Conservation (phyloP, 2,888 invertebrate species). For the Leptarthrus brevirostris region DNA sequence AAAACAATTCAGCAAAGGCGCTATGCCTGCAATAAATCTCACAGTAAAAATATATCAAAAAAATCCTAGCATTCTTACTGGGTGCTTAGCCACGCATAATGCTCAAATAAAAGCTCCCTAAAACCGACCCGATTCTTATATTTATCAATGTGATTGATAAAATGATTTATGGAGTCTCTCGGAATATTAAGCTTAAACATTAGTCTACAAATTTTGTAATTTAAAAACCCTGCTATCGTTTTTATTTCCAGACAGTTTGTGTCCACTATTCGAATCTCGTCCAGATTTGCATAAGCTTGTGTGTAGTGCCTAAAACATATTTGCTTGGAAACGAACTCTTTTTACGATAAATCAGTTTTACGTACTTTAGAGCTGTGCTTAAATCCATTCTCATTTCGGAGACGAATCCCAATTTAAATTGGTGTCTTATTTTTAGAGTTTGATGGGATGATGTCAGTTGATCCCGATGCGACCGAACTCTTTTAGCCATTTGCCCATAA, state of each 20-base stretch:
- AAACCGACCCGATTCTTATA: slow-evolving; percentile 86
- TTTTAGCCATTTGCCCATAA: slow-evolving; percentile 89
- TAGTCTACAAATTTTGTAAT: slow-evolving; percentile 93
- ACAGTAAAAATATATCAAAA: not conserved
- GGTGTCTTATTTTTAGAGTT: slow-evolving; percentile 92
- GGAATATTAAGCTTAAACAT: slow-evolving; percentile 90
- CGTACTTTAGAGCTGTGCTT: slow-evolving; percentile 83
- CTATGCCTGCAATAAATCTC: slow-evolving; percentile 68
- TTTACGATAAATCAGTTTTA: not conserved
- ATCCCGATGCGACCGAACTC: slow-evolving; percentile 88
- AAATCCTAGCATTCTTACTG: slow-evolving; percentile 73
- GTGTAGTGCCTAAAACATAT: slow-evolving; percentile 76
- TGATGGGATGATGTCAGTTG: slow-evolving; percentile 91
- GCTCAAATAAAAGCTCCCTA: slow-evolving; percentile 90
- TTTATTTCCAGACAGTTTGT: slow-evolving; percentile 93
- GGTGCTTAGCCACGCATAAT: slow-evolving; percentile 94
- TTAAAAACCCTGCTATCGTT: slow-evolving; percentile 93
- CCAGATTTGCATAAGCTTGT: slow-evolving; percentile 89
- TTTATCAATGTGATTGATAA: slow-evolving; percentile 89
- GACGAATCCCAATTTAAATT: slow-evolving; percentile 96
- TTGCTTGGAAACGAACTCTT: not conserved
- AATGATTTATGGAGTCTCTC: slow-evolving; percentile 94
- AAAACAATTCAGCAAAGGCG: slow-evolving; percentile 94
- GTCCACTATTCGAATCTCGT: slow-evolving; percentile 89
- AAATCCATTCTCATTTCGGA: slow-evolving; percentile 93